Conservation (phyloP, 2,113 vertebrate species). For the Hepsetus odoe region DNA sequence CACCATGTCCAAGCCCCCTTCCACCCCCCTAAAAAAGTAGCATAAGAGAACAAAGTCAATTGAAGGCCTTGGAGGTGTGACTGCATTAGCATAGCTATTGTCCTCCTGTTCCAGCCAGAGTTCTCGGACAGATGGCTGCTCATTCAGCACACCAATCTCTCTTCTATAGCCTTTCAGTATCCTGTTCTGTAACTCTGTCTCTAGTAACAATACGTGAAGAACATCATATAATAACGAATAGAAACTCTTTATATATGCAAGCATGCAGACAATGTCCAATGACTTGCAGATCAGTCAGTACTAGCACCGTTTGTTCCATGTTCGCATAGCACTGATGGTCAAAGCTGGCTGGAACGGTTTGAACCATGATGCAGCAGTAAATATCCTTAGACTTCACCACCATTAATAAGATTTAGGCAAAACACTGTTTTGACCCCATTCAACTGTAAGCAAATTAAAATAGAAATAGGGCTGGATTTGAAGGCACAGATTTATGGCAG, state of each 20-base stretch:
- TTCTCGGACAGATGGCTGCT: slow-evolving; percentile 74
- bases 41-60: slow-evolving; percentile 17
- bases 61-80: slow-evolving; percentile 24
- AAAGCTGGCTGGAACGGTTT: neutral
- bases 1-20: neutral
- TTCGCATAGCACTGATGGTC: neutral
- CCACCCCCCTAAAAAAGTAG: neutral
- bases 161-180: slow-evolving; percentile 65
- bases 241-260: slow-evolving; percentile 18
- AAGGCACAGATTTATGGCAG: neutral
- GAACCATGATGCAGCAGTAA: neutral
- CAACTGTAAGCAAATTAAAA: neutral
- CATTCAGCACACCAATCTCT: slow-evolving; percentile 53
- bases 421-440: neutral
- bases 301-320: slow-evolving; percentile 29
- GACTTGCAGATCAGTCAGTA: neutral
- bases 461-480: neutral
- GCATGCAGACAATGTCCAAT: neutral
- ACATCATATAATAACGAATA: slow-evolving; percentile 22
- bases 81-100: slow-evolving; percentile 44
- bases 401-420: neutral
- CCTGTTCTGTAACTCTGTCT: slow-evolving; percentile 1
- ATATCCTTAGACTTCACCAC: neutral
- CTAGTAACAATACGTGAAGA: slow-evolving; percentile 6
- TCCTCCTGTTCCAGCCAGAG: slow-evolving; percentile 39